Conservation (phyloP, 2,797 vertebrate genomes). For the Gymnothorax javanicus region DNA sequence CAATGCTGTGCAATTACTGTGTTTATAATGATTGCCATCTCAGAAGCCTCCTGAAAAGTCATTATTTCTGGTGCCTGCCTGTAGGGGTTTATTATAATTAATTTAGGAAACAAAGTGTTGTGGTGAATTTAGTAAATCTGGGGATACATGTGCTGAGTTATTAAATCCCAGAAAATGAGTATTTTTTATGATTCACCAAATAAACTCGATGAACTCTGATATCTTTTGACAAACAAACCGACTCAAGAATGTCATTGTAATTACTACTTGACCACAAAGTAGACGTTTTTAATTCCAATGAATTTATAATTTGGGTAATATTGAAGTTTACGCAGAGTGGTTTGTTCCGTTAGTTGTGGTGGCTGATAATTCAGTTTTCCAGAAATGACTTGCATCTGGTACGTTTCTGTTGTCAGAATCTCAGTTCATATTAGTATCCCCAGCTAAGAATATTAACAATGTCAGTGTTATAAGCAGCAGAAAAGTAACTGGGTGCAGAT, state of each 20-base stretch:
- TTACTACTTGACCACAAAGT: neutral
- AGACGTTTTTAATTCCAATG: constrained; percentile 49
- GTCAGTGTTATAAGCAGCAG: no score
- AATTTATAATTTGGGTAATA: constrained; percentile 52
- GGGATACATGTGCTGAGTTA: neutral
- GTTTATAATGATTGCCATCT: constrained; percentile 30
- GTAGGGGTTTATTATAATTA: constrained; percentile 3
- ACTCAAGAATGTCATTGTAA: constrained; percentile 30
- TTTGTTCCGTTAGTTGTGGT: constrained; percentile 8
- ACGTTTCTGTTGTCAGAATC: neutral
- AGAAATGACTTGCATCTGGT: neutral
- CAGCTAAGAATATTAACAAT: no score
- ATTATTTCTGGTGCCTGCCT: constrained; percentile 19
- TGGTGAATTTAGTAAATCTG: constrained; percentile 15
- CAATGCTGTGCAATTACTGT: constrained; percentile 14
- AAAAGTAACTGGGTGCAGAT: no score
- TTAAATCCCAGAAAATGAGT: neutral
- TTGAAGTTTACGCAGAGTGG: neutral
- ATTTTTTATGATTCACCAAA: constrained; percentile 12
- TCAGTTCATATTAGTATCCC: no score
- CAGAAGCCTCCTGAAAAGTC: constrained; percentile 9
- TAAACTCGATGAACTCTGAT: neutral
- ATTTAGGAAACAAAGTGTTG: constrained; percentile 28
- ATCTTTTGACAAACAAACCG: constrained; percentile 26
- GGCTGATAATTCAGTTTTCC: neutral